Evolutionary conservation across 2,888 invertebrate genomes (phyloP).

Genomic region (Ypsolopha scabrella): DNA sequence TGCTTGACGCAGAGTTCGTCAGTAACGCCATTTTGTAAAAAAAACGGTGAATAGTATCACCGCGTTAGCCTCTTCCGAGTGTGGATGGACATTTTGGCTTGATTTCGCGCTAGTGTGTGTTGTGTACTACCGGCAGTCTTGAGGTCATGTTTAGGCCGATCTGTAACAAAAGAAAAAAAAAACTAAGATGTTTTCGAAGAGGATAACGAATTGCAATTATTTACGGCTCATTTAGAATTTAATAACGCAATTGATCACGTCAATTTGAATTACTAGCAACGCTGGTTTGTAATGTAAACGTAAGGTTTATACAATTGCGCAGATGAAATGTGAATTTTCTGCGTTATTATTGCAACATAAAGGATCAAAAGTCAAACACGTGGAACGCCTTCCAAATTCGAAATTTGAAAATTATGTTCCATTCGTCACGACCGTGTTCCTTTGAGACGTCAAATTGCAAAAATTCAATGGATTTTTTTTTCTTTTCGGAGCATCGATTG

Average conservation of each 20-base stretch:
- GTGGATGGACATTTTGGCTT: slow-evolving; percentile 27
- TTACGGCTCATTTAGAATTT: slow-evolving; percentile 35
- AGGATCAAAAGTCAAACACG: slow-evolving; percentile 47
- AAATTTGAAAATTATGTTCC: slow-evolving; percentile 19
- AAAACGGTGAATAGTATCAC: slow-evolving; percentile 24
- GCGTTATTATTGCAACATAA: slow-evolving; percentile 47
- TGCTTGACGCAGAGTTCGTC: slow-evolving; percentile 49
- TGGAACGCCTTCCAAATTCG: slow-evolving; percentile 53
- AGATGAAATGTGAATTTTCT: slow-evolving; percentile 37
- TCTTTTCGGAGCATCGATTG: neutral
- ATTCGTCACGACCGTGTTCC: slow-evolving; percentile 37
- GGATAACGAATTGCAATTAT: slow-evolving; percentile 27
- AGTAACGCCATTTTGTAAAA: slow-evolving; percentile 49
- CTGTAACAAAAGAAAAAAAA: slow-evolving; percentile 4
- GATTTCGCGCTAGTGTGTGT: neutral
- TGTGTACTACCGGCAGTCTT: neutral
- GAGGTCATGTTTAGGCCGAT: neutral
- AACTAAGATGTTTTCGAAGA: neutral
- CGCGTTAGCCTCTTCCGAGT: slow-evolving; percentile 42
- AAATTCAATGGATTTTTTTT: slow-evolving; percentile 8
- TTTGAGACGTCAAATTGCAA: slow-evolving; percentile 34
- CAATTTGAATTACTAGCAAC: slow-evolving; percentile 35
- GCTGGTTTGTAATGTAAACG: slow-evolving; percentile 21
- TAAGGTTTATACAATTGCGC: slow-evolving; percentile 31
- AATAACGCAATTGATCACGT: slow-evolving; percentile 33